phyloP scores from a whole-genome alignment of 2,888 invertebrate genomes.

The Ophioninae sp. region DNA sequence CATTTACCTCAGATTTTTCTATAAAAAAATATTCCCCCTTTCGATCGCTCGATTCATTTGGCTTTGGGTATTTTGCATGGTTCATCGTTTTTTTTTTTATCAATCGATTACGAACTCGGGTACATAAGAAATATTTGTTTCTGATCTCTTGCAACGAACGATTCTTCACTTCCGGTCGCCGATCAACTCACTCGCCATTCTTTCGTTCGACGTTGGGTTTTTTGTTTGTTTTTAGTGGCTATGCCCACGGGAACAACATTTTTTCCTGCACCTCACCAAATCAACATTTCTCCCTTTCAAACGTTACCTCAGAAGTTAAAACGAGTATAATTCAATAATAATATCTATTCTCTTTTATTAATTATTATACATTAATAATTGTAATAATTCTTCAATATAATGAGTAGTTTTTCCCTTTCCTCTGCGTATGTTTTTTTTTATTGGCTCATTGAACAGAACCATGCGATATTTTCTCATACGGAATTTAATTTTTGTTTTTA shows the following conservation, averaged over 20 bases:
- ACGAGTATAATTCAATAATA: conserved; percentile 63
- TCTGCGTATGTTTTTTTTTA: conserved; percentile 21
- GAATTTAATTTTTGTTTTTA: conserved; percentile 43
- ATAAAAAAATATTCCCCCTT: conserved; percentile 56
- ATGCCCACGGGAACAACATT: conserved; percentile 5
- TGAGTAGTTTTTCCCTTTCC: conserved; percentile 45
- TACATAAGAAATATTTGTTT: conserved; percentile 6
- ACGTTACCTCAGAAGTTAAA: conserved; percentile 55
- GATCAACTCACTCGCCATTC: conserved; percentile 4
- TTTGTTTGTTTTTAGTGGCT: background rate
- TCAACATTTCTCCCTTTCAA: conserved; percentile 35
- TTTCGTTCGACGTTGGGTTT: conserved; percentile 21
- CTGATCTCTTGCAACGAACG: conserved; percentile 26
- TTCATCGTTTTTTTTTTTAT: conserved; percentile 6
- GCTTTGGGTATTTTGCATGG: conserved; percentile 11
- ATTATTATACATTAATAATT: conserved; percentile 59
- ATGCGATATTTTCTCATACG: conserved; percentile 32
- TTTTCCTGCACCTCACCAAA: conserved; percentile 7
- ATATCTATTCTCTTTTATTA: conserved; percentile 60
- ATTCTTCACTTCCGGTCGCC: conserved; percentile 48
- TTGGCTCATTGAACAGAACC: conserved; percentile 49
- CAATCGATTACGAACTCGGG: conserved; percentile 3
- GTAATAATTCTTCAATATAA: conserved; percentile 58
- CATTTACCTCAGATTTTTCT: conserved; percentile 28
- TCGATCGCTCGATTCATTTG: conserved; percentile 38